A percentile compares a stretch with the other conserved stretches of the same genome.
Evolutionary conservation across 1,140 invertebrate genomes (phyloP).

Genomic region (Helicorthomorpha holstii): DNA sequence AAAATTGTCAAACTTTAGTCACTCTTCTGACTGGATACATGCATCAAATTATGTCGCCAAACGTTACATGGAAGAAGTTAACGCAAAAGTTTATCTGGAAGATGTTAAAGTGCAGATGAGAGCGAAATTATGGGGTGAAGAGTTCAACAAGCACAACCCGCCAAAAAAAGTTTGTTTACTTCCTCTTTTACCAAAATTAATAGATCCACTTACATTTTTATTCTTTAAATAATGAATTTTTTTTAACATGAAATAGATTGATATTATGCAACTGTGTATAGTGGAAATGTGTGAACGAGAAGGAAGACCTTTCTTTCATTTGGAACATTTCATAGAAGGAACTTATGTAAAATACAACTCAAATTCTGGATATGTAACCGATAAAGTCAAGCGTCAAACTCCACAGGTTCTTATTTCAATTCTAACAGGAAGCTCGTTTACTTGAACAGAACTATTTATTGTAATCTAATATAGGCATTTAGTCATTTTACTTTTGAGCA

Average conservation of each 20-base stretch:
- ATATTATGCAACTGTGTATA: slow-evolving; percentile 41
- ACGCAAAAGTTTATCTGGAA: slow-evolving; percentile 34
- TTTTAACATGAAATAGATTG: slow-evolving; percentile 27
- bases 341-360: slow-evolving; percentile 44
- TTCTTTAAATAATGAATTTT: neutral
- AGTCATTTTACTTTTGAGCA: slow-evolving; percentile 45
- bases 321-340: slow-evolving; percentile 42
- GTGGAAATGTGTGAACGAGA: slow-evolving; percentile 34
- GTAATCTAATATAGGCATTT: slow-evolving; percentile 27
- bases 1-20: slow-evolving; percentile 32
- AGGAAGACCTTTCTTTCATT: slow-evolving; percentile 33
- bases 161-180: slow-evolving; percentile 34
- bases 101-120: slow-evolving; percentile 43
- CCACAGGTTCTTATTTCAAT: slow-evolving; percentile 31
- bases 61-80: slow-evolving; percentile 33
- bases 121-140: slow-evolving; percentile 42
- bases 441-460: neutral
- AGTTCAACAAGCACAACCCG: slow-evolving; percentile 40
- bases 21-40: slow-evolving; percentile 29
- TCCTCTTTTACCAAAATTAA: neutral
- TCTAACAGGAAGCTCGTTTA: neutral
- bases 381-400: slow-evolving; percentile 29
- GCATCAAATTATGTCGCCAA: slow-evolving; percentile 39
- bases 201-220: neutral
- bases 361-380: slow-evolving; percentile 41